Evolutionary conservation across 2,113 vertebrate species (phyloP), one percentile per base, ranked within the genome.

Genomic region (Rhynchomys soricoides): DNA sequence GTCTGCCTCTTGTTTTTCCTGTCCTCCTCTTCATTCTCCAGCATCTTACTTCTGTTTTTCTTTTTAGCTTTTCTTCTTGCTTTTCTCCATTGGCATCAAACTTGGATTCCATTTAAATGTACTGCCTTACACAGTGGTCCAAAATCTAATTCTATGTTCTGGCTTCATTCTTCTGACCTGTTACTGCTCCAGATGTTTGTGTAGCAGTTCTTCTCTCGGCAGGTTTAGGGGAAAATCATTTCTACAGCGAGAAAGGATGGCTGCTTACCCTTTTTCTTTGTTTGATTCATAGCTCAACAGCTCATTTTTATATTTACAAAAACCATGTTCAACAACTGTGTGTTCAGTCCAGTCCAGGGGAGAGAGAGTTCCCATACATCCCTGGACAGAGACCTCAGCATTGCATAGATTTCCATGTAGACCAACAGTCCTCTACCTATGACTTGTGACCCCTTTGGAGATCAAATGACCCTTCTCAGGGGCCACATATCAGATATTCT

Each of bases 251-350:
- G 91, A 82, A 74, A 87, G 10, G 62, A 48, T 11, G 26, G 0
- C 62, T 21, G 26, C 1, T 87, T 82, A n/a, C 22, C 34, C 37
- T 26, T 31, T 10, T 81, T 89, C 50, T 89, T 21, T 91, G 77
- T 75, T 82, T 82, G 37, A 71, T 50, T 43, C 48, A n/a, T 45
- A 48, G 50, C 4, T 75, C 90, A n/a, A 89, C 11, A 50, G 48
- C 50, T 82, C 43, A 75, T 93, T 86, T 97, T 95, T 81, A 75
- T 3, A 24, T 92, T 43, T 16, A 50, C 86, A 40, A 40, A 70
- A 79, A 85, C 48, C 31, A 9, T 10, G 26, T n/a, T 92, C 31
- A 64, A 6, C 40, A 85, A 40, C 31, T 73, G 1, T 48, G 17
- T 73, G 91, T 85, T 71, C 40, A 34, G 57, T 71, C 13, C 7